Evolutionary conservation across 2,113 vertebrate genomes (phyloP).

Genomic region (Platysternon megacephalum): DNA sequence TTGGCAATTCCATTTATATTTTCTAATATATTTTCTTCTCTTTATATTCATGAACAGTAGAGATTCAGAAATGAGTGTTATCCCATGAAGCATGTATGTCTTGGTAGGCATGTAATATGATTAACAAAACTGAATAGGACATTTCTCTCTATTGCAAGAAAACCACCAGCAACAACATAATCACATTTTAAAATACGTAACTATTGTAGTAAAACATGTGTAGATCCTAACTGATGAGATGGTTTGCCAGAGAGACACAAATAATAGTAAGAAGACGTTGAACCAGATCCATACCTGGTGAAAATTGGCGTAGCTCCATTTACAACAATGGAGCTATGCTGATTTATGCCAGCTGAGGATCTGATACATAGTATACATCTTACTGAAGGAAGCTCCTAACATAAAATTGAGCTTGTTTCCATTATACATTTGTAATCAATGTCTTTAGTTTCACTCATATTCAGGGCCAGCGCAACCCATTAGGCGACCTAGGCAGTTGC

Average conservation of each 20-base stretch:
- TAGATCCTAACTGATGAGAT: not conserved
- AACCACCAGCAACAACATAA: accelerated
- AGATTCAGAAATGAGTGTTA: not conserved
- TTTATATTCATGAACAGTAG: not conserved
- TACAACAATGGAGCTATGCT: not conserved
- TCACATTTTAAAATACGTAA: not conserved
- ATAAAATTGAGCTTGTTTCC: accelerated
- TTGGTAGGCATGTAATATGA: not conserved
- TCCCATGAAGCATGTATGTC: not conserved
- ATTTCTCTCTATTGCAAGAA: not conserved
- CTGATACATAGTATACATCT: not conserved
- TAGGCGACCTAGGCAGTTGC: too few species aligned
- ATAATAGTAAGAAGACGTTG: not conserved
- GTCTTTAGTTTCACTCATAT: not conserved
- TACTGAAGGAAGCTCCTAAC: not conserved
- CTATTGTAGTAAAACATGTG: not conserved
- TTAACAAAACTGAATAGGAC: not conserved
- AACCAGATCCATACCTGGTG: not conserved
- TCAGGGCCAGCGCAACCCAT: too few species aligned
- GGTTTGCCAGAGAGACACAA: not conserved
- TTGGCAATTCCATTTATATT: not conserved
- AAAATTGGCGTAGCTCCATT: not conserved
- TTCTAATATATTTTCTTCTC: not conserved
- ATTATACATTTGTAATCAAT: not conserved
- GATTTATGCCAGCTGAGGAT: not conserved